Evolutionary conservation across 2,888 invertebrate species (phyloP), one percentile per base, ranked within the genome.

Genomic region (Hyposoter dolosus): DNA sequence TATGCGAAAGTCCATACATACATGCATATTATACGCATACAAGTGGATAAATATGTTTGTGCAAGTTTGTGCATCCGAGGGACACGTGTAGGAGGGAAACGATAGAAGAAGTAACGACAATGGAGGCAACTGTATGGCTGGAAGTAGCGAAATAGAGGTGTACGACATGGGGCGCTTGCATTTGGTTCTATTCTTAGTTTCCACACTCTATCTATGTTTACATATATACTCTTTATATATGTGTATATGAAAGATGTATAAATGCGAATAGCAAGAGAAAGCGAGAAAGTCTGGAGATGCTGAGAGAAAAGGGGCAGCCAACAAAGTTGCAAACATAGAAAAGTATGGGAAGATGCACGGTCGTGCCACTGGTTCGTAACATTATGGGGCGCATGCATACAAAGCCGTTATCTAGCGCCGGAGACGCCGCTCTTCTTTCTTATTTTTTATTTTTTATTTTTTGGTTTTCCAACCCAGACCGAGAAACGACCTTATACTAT

Each of bases 321-420:
- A 60, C 79, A 63, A 17, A 75, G 75, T 17, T 66, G 50, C 71
- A 53, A 69, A 69, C 75, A 35, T 47, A 83, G 75, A 88, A 87
- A 81, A 87, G 71, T 85, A 86, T 87, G 69, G 84, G 75, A 77
- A 40, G 74, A 75, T 83, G 77, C 76, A 53, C 60, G 76, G 72
- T 68, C 69, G 77, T 53, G 78, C 72, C 79, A 84, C 84, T 79
- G 50, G 74, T 47, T 28, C 32, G 71, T 78, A 79, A 84, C 87
- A 89, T 90, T 90, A 88, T 88, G 84, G 82, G 86, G 69, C 60
- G 47, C 87, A 84, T 69, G 86, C 87, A 82, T 87, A 90, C 90
- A 91, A 92, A 90, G 90, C 89, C 89, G 88, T 89, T 90, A 90
- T 88, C 86, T 84, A 86, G 85, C 88, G 81, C 88, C 79, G 87